Evolutionary conservation across 2,113 vertebrate species (phyloP).

Genomic region (Jacana jacana): DNA sequence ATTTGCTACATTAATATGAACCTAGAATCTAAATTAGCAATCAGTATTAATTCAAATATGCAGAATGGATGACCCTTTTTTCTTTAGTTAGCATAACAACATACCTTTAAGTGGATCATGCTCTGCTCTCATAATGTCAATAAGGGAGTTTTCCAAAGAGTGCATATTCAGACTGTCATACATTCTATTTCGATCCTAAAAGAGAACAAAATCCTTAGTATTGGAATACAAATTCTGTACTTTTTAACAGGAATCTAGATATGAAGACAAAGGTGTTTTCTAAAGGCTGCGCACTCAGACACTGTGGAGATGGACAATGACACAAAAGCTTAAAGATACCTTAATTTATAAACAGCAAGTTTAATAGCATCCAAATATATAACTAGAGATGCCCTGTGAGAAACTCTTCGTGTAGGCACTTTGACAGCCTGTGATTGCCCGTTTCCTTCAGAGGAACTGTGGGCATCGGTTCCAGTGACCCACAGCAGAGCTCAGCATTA

Average conservation of each 20-base stretch:
- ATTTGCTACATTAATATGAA: neutral
- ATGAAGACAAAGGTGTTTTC: neutral
- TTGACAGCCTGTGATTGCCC: neutral
- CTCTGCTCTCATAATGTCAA: slow-evolving; percentile 98
- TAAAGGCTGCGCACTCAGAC: neutral
- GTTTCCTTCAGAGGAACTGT: neutral
- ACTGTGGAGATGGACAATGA: neutral
- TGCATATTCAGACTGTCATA: slow-evolving; percentile 99
- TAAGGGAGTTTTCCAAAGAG: slow-evolving; percentile 97
- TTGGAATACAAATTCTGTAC: neutral
- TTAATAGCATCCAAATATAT: neutral
- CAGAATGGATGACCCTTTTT: slow-evolving; percentile 25
- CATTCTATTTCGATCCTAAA: slow-evolving; percentile 89
- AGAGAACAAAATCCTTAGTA: slow-evolving; percentile 63
- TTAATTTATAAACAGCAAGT: neutral
- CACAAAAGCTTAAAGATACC: neutral
- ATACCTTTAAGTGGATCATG: slow-evolving; percentile 97
- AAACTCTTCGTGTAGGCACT: neutral
- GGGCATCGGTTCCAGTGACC: neutral
- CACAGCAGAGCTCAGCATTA: neutral
- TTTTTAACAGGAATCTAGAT: slow-evolving; percentile 25
- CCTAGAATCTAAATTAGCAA: neutral
- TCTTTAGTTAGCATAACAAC: slow-evolving; percentile 57
- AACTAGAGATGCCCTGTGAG: neutral
- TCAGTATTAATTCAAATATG: slow-evolving; percentile 9